Evolutionary conservation across 2,113 vertebrate species (phyloP).

Genomic region (Cyrtonyx montezumae): DNA sequence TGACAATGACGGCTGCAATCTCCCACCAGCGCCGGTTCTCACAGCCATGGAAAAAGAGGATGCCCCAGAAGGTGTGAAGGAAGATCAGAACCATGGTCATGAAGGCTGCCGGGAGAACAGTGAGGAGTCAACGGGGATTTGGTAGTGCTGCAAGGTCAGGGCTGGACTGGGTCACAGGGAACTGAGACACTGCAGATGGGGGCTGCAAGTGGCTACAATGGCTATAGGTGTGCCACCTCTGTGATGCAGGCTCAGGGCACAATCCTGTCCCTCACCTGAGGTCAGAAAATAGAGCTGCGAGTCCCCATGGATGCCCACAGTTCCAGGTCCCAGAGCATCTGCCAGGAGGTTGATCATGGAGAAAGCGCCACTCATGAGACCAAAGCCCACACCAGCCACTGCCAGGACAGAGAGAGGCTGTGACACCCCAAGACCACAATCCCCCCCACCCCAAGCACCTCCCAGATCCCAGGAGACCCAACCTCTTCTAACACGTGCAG

Average conservation of each 20-base stretch:
- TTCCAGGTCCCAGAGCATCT: constrained; percentile 77
- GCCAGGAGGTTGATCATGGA: constrained; percentile 85
- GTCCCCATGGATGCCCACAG: constrained; percentile 80
- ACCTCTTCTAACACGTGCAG: background rate
- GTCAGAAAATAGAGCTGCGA: constrained; percentile 84
- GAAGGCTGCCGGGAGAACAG: constrained; percentile 66
- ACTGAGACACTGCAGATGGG: background rate
- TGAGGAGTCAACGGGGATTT: background rate
- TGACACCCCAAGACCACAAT: background rate
- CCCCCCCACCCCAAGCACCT: background rate
- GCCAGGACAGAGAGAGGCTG: background rate
- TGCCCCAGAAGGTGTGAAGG: constrained; percentile 84
- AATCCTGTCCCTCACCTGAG: constrained; percentile 63
- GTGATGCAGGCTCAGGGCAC: accelerated
- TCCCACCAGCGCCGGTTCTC: constrained; percentile 79
- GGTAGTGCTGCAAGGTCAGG: accelerated
- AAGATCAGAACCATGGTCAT: constrained; percentile 84
- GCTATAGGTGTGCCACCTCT: background rate
- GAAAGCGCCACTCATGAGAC: constrained; percentile 84
- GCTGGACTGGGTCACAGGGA: background rate
- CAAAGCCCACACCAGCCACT: constrained; percentile 83
- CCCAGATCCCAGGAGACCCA: background rate
- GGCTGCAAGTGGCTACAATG: background rate
- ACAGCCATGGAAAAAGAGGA: constrained; percentile 83
- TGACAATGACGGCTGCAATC: constrained; percentile 54